A percentile compares a stretch with the other conserved stretches of the same genome.
Conservation (phyloP, 2,113 vertebrate species). For the Dicerorhinus sumatrensis region DNA sequence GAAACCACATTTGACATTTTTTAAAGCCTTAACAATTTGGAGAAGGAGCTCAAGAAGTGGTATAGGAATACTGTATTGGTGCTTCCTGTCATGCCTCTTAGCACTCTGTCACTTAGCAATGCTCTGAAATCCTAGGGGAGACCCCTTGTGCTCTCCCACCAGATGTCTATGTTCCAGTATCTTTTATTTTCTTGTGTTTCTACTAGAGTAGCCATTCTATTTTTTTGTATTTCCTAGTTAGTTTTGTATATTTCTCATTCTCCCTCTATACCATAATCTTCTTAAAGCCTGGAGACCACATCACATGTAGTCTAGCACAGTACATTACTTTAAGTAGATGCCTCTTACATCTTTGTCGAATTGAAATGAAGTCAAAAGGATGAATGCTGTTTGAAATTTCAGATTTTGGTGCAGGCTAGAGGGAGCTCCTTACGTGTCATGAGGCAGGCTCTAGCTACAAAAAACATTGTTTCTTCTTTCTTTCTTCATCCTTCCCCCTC, state of each 20-base stretch:
- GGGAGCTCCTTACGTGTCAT: neutral
- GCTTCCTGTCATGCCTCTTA: neutral
- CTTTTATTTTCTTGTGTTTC: conserved; percentile 26
- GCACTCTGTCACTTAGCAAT: neutral
- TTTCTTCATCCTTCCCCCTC: neutral
- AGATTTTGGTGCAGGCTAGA: neutral
- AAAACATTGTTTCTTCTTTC: conserved; percentile 32
- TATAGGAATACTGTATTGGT: neutral
- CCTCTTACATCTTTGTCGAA: neutral
- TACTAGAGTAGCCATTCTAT: neutral
- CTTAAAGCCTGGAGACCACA: neutral
- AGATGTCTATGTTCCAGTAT: neutral
- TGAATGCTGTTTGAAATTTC: conserved; percentile 40
- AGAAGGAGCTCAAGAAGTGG: neutral
- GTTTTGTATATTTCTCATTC: conserved; percentile 9
- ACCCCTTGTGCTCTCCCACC: neutral
- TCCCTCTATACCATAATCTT: neutral
- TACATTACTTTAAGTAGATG: conserved; percentile 3
- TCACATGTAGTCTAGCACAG: neutral
- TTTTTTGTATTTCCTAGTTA: conserved; percentile 7
- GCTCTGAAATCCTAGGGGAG: neutral
- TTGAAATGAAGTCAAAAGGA: conserved; percentile 34
- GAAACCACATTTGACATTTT: neutral
- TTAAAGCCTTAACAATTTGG: neutral
- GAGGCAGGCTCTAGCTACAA: conserved; percentile 12